Evolutionary conservation across 2,797 vertebrate genomes (phyloP).

Genomic region (Podarcis siculus): DNA sequence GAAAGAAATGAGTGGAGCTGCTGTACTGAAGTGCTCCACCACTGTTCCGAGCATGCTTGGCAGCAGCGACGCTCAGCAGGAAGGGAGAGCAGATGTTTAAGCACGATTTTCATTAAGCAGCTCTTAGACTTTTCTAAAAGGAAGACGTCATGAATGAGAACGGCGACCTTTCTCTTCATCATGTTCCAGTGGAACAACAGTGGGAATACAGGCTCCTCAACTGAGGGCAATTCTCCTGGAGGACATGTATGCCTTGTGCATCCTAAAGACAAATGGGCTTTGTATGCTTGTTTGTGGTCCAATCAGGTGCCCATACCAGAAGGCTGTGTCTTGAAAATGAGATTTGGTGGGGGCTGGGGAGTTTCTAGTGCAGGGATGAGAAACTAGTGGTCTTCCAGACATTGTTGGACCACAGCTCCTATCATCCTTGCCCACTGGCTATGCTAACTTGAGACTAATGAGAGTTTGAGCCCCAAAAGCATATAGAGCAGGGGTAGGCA

Average conservation of each 20-base stretch:
- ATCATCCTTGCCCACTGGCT: too few relatives aligned
- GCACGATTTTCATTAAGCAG: constrained; percentile 57
- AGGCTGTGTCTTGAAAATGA: neutral
- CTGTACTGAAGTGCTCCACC: neutral
- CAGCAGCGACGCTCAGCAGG: constrained; percentile 25
- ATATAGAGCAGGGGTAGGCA: too few relatives aligned
- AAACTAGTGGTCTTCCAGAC: too few relatives aligned
- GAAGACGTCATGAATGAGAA: constrained; percentile 59
- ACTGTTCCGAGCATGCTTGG: neutral
- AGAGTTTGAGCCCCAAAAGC: too few relatives aligned
- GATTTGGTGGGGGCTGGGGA: neutral
- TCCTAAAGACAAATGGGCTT: constrained; percentile 32
- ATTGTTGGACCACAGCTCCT: too few relatives aligned
- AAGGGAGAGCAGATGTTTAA: constrained; percentile 41
- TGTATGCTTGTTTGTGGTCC: neutral
- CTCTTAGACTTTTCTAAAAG: constrained; percentile 56
- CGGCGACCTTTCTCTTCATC: constrained; percentile 59
- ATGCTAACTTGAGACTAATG: too few relatives aligned
- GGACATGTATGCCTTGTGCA: constrained; percentile 43
- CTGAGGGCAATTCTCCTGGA: constrained; percentile 45
- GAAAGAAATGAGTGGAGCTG: constrained; percentile 48
- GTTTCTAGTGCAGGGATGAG: neutral
- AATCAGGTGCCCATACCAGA: neutral
- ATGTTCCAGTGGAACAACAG: constrained; percentile 56
- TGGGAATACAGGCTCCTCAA: constrained; percentile 61